phyloP scores from a whole-genome alignment of 1,140 invertebrate species.

The Meloidogyne chitwoodi region DNA sequence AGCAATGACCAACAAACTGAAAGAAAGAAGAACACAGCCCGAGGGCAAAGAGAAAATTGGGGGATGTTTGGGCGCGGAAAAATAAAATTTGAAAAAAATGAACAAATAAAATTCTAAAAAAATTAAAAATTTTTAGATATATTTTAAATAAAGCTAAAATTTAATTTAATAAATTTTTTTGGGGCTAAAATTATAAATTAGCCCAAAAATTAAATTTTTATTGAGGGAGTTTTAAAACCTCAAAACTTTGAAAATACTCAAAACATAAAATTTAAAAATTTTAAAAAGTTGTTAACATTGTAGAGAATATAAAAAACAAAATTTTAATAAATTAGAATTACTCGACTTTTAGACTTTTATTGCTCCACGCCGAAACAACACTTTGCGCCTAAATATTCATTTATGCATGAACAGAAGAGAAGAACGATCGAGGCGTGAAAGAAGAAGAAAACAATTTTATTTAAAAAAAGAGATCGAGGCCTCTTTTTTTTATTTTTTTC shows the following conservation, averaged over 20 bases:
- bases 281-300: too few species aligned
- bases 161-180: too few species aligned
- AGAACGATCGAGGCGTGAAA: constrained; percentile 18
- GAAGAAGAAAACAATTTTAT: not conserved
- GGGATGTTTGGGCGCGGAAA: not conserved
- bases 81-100: not conserved
- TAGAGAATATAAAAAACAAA: not conserved
- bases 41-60: not conserved
- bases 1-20: not conserved
- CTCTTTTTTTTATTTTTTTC: constrained; percentile 8
- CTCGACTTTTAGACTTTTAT: too few species aligned
- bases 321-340: too few species aligned
- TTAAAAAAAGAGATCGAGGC: not conserved
- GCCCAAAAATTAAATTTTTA: too few species aligned
- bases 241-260: too few species aligned
- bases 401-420: not conserved
- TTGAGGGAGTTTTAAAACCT: too few species aligned
- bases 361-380: not conserved
- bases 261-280: too few species aligned
- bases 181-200: too few species aligned
- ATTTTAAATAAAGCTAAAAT: too few species aligned
- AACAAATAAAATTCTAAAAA: not conserved
- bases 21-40: not conserved
- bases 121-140: too few species aligned
- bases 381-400: not conserved